phyloP scores from a whole-genome alignment of 2,888 invertebrate species.

The Luperina nickerlii region DNA sequence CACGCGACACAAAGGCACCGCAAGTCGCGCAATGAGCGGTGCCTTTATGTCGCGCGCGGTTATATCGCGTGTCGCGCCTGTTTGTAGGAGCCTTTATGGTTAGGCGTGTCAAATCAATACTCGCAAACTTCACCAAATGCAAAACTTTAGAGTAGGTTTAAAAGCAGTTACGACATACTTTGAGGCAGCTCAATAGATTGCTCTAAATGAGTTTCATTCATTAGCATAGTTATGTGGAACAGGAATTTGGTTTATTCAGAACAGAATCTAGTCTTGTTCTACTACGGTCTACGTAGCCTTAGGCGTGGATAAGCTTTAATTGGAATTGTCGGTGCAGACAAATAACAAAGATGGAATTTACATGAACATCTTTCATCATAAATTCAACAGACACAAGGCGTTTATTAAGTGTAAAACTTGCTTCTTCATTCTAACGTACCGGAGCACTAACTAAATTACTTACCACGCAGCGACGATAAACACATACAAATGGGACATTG shows the following conservation, averaged over 20 bases:
- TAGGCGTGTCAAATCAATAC: not conserved
- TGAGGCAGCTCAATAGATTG: conserved; percentile 52
- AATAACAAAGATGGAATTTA: conserved; percentile 51
- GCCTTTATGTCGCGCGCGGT: too few relatives aligned
- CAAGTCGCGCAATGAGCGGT: too few relatives aligned
- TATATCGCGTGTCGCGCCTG: too few relatives aligned
- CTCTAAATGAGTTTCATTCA: conserved; percentile 62
- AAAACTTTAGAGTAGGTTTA: conserved; percentile 24
- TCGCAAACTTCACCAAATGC: conserved; percentile 19
- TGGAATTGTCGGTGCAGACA: conserved; percentile 52
- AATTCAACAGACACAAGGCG: conserved; percentile 34
- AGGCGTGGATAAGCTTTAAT: conserved; percentile 60
- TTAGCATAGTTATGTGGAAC: conserved; percentile 65
- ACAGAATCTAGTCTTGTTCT: conserved; percentile 49
- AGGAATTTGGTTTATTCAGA: conserved; percentile 58
- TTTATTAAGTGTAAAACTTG: conserved; percentile 47
- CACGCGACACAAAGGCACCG: too few relatives aligned
- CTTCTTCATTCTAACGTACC: conserved; percentile 53
- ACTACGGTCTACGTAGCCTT: conserved; percentile 42
- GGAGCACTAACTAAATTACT: conserved; percentile 56
- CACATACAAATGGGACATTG: conserved; percentile 62
- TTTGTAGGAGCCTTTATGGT: too few relatives aligned
- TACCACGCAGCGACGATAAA: conserved; percentile 52
- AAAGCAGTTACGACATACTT: conserved; percentile 48
- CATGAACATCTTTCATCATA: conserved; percentile 47